Conservation (phyloP, 2,797 vertebrate species). For the Lepilemur ruficaudatus region DNA sequence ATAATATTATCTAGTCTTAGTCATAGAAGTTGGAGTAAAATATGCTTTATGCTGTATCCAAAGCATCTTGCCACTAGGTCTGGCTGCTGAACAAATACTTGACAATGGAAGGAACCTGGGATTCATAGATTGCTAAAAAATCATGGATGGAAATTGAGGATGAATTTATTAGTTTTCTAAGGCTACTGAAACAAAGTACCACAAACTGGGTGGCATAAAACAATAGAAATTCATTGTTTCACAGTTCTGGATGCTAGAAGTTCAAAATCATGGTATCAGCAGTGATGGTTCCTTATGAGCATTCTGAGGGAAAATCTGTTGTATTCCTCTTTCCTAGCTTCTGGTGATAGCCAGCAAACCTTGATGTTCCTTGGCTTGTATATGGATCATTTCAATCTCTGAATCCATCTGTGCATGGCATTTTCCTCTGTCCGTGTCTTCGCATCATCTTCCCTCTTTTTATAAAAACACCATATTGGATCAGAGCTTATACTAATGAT, state of each 20-base stretch:
- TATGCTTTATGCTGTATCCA: background rate
- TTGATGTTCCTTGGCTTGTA: background rate
- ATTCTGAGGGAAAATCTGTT: background rate
- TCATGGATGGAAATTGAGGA: background rate
- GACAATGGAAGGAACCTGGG: background rate
- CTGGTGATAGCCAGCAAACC: background rate
- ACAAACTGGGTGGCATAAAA: background rate
- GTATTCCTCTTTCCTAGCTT: background rate
- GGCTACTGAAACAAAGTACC: background rate
- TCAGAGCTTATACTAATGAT: background rate
- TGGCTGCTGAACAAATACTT: conserved; percentile 22
- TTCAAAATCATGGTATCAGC: background rate
- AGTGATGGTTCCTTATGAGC: background rate
- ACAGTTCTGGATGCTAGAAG: background rate
- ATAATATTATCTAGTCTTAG: conserved; percentile 5
- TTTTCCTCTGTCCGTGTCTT: background rate
- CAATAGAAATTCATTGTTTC: background rate
- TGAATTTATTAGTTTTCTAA: background rate
- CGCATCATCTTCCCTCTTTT: background rate
- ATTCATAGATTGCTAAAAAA: background rate
- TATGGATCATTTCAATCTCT: background rate
- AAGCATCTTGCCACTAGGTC: background rate
- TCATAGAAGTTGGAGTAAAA: background rate
- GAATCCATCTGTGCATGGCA: background rate
- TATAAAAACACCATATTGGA: background rate